These are phyloP conservation scores for Eueides isabella DNA, from an alignment of 1,140 invertebrate genomes.

Conservation along the genomic window DNA sequence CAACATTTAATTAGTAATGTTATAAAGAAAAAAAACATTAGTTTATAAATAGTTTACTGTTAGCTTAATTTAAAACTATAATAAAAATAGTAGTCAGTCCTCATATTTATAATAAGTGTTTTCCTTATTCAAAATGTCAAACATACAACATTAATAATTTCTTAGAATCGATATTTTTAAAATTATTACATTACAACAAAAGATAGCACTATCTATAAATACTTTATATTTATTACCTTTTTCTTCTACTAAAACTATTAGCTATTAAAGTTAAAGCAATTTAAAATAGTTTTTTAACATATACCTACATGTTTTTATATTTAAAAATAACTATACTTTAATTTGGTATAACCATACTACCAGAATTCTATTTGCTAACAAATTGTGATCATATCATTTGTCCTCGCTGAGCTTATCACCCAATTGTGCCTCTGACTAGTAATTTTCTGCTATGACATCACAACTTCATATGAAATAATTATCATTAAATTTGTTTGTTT, in stretches of 20 bases:
- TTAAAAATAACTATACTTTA: background rate
- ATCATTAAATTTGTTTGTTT: constrained; percentile 1
- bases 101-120: background rate
- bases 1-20: too few species aligned
- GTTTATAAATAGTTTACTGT: background rate
- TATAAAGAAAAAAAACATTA: too few species aligned
- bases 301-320: background rate
- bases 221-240: constrained; percentile 2
- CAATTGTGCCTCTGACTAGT: constrained; percentile 50
- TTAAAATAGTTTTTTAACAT: background rate
- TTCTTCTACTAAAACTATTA: background rate
- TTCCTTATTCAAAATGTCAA: background rate
- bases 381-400: background rate
- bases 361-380: background rate
- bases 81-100: background rate
- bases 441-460: constrained; percentile 34
- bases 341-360: background rate
- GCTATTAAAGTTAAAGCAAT: background rate
- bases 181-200: background rate
- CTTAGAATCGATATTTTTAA: background rate
- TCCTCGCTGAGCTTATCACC: constrained; percentile 40
- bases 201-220: constrained; percentile 3
- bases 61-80: background rate
- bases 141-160: background rate
- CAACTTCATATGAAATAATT: constrained; percentile 11